Conservation (phyloP, 2,797 vertebrate genomes). For the Molothrus aeneus region DNA sequence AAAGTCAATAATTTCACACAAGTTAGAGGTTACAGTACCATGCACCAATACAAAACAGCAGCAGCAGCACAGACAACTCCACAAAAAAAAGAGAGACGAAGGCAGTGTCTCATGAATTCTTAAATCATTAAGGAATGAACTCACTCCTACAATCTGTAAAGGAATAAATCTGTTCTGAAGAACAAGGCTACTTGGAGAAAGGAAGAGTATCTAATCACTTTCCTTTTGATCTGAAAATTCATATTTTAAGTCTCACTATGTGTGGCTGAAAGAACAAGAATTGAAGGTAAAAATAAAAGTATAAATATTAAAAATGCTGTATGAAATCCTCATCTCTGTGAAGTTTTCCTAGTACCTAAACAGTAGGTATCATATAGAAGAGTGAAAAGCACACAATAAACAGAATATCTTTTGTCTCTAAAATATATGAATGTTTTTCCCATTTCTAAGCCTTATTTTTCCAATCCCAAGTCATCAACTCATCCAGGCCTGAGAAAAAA, state of each 20-base stretch:
- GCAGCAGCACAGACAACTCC: background rate
- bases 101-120: background rate
- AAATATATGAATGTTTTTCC: background rate
- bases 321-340: background rate
- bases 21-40: background rate
- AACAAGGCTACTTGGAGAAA: background rate
- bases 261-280: background rate
- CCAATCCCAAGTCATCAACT: background rate
- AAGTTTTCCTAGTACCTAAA: background rate
- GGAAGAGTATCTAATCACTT: background rate
- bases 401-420: background rate
- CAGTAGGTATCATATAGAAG: background rate
- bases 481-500: background rate
- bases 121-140: slow-evolving; percentile 21
- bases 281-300: background rate
- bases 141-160: background rate
- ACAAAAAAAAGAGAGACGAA: background rate
- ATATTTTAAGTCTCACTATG: background rate
- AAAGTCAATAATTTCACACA: background rate
- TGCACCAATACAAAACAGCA: background rate
- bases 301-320: background rate
- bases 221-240: slow-evolving; percentile 29
- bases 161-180: background rate
- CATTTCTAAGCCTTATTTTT: background rate
- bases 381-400: background rate